Evolutionary conservation across 1,140 invertebrate genomes (phyloP), one percentile per base, ranked within the genome.

Genomic region (Lanistes nyassanus): DNA sequence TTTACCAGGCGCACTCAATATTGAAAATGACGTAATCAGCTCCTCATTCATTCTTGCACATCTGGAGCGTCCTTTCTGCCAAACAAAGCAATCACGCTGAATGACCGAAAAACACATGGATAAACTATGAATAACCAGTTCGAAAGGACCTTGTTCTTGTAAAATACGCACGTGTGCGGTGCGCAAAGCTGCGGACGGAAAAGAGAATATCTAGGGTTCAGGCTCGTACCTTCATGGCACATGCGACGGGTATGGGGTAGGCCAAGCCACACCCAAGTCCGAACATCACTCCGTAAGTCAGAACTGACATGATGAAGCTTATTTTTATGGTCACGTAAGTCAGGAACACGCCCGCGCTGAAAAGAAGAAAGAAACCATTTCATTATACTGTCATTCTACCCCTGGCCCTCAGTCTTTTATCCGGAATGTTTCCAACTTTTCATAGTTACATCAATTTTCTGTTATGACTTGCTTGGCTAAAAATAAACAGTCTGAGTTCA

Each of bases 241-340:
- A 78, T 34, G 81, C 82, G 19, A 90, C 62, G 56, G 88, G 86
- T 29, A 86, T 36, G 47, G 85, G 76, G 76, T 90, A 90, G 9
- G 84, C 82, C 23, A 88, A 56, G 47, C 87, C 84, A 11, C 83
- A 84, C 23, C 89, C 89, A 23, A 87, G 39, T 53, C 89, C 87
- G 60, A 82, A 85, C 78, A 88, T 72, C 23, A 89, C 66, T 11
- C 89, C 89, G 81, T 88, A 90, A 4, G 87, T 87, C 13, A 88
- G 34, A 0, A 85, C 68, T 0, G 82, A 69, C 19, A 70, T 51
- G 16, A 74, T 36, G 53, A 88, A 84, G 7, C 80, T 80, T 13
- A 74, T 39, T 47, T 88, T 68, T 26, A 89, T 83, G 29, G 87
- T 80, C 72, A 83, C 85, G 66, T 82, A 82, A 11, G 88, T 86